phyloP scores from a whole-genome alignment of 2,113 vertebrate species.

The Siphamia tubifer region DNA sequence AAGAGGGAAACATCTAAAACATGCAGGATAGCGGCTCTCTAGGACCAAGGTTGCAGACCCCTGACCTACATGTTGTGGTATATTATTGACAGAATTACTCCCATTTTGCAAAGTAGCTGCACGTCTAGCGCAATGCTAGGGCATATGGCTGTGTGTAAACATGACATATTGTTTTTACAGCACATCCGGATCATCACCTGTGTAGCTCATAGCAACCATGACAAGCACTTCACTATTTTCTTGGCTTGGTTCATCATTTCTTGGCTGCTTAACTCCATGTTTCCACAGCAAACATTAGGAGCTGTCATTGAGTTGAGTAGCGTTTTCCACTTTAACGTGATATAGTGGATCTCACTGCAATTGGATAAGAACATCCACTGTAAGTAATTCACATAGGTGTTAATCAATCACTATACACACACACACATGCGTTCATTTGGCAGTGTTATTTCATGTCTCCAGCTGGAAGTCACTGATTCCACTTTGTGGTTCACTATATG shows the following conservation, averaged over 20 bases:
- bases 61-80: too few relatives aligned
- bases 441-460: background rate
- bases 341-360: background rate
- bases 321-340: conserved; percentile 1
- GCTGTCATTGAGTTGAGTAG: conserved; percentile 18
- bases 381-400: background rate
- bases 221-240: background rate
- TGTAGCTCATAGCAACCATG: background rate
- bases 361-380: background rate
- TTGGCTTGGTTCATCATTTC: background rate
- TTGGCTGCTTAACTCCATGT: background rate
- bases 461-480: background rate
- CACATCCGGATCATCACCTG: background rate
- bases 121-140: too few relatives aligned
- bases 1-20: too few relatives aligned
- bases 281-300: background rate
- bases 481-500: background rate
- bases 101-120: too few relatives aligned
- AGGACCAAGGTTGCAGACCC: too few relatives aligned
- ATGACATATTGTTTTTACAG: background rate
- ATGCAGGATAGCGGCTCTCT: too few relatives aligned
- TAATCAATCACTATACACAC: background rate
- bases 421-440: conserved; percentile 1
- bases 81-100: too few relatives aligned
- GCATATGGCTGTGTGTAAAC: too few relatives aligned